Base-by-base conservation (phyloP, 2,797 vertebrate genomes). In the Acipenser transmontanus region DNA sequence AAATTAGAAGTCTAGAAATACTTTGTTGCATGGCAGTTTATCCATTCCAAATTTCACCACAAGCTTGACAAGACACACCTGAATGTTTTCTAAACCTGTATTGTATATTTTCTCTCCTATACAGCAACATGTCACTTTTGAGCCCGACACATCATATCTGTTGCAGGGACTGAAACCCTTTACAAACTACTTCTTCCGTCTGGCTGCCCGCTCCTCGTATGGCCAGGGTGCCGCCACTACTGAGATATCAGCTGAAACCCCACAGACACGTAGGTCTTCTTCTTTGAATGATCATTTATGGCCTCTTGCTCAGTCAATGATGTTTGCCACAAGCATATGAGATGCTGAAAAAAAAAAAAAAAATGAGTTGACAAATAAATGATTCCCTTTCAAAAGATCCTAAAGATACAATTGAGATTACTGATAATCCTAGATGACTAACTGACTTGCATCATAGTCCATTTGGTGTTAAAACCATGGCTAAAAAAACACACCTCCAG, bases 231-330 rank as follows among this genome's bases (percentile, higher is more conserved):
- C 96, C 69, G 98, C 97, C 6, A 99, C 97, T 74, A 90, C 93
- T 9, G 96, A 98, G 87, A 97, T 99, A 79, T 95, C 95, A 17
- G 94, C 96, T 0, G 94, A 96, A 84, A 99, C 97, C 69, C 95
- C 97, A 80, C 97, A 98, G 91, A 98, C 97, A 95, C 97, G 97
- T 99, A 98, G 92, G 97, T 99, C 87, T 82, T 86, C 87, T 85
- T 98, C 93, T 86, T 87, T 87, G 77, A 66, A 77, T 69, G 47
- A 12, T 78, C 81, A 48, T 50, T 64, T 17, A 51, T 47, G 49
- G 48, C 60, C 8, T 52, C 20, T 61, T 67, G 47, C 62, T 67
- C 66, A 49, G 20, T 12, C 8, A 14, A 11, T 61, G 12, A 57
- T 13, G 10, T 11, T 47, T 68, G 62, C 60, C 62, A 49, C 48